Percentiles rank a stretch among this genome's conserved stretches.
Evolutionary conservation across 2,888 invertebrate genomes (phyloP).

Genomic region (Didymodactylos carnosus): DNA sequence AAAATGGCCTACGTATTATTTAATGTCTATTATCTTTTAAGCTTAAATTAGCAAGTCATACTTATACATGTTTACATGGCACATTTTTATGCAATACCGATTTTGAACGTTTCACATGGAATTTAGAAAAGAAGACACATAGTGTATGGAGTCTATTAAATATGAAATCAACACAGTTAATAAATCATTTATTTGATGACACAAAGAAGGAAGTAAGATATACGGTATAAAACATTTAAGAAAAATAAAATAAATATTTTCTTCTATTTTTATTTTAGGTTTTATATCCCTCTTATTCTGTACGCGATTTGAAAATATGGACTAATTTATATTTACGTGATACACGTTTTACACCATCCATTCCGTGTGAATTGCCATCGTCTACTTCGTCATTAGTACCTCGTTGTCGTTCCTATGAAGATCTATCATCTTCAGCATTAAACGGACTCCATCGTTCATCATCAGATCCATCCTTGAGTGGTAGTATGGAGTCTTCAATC

Average conservation of each 20-base stretch:
- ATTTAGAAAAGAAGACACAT: background rate
- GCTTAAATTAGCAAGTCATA: slow-evolving; percentile 4
- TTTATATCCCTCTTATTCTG: background rate
- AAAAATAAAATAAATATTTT: too few relatives aligned
- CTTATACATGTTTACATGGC: slow-evolving; percentile 8
- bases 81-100: slow-evolving; percentile 11
- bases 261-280: background rate
- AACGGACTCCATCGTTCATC: background rate
- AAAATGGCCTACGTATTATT: background rate
- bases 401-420: background rate
- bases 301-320: background rate
- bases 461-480: background rate
- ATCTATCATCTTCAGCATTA: background rate
- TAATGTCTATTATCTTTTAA: too few relatives aligned
- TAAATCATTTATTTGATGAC: slow-evolving; percentile 2
- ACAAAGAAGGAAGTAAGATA: background rate
- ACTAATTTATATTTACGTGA: background rate
- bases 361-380: background rate
- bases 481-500: too few relatives aligned
- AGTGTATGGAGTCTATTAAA: slow-evolving; percentile 9
- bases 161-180: background rate
- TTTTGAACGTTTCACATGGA: background rate
- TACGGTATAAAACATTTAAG: background rate
- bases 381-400: background rate
- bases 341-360: background rate